Conservation (phyloP, 2,888 invertebrate species). For the Philaethria dido region DNA sequence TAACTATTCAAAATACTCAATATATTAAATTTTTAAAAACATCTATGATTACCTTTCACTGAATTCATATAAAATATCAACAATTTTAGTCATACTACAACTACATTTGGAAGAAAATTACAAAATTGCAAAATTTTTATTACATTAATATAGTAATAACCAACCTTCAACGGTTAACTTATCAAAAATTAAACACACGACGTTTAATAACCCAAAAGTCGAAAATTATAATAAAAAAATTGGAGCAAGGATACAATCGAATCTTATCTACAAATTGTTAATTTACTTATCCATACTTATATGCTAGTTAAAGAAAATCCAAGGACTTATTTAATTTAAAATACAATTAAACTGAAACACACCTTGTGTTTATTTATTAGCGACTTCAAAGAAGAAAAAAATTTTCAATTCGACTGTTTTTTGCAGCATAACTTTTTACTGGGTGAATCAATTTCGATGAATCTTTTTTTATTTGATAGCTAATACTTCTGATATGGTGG, state of each 20-base stretch:
- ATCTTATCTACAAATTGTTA: slow-evolving; percentile 1
- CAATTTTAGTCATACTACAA: background rate
- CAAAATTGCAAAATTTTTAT: background rate
- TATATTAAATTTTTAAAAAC: background rate
- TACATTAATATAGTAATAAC: background rate
- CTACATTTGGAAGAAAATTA: background rate
- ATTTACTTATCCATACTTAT: slow-evolving; percentile 3
- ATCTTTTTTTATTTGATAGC: too few species aligned
- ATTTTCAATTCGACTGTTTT: too few species aligned
- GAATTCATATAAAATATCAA: background rate
- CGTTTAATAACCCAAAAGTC: slow-evolving; percentile 2
- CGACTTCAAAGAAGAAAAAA: too few species aligned
- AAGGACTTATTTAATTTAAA: background rate
- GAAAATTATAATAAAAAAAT: slow-evolving; percentile 8
- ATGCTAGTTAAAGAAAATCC: background rate
- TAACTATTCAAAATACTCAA: background rate
- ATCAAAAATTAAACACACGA: background rate
- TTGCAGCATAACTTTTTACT: too few species aligned
- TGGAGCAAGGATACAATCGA: slow-evolving; percentile 12
- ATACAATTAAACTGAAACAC: background rate
- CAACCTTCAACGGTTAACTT: background rate
- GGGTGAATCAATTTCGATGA: too few species aligned
- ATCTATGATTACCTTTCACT: too few species aligned
- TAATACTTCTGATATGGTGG: too few species aligned
- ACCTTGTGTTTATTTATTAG: too few species aligned